Evolutionary conservation across 2,888 invertebrate genomes (phyloP).

Genomic region (Zelleria hepariella): DNA sequence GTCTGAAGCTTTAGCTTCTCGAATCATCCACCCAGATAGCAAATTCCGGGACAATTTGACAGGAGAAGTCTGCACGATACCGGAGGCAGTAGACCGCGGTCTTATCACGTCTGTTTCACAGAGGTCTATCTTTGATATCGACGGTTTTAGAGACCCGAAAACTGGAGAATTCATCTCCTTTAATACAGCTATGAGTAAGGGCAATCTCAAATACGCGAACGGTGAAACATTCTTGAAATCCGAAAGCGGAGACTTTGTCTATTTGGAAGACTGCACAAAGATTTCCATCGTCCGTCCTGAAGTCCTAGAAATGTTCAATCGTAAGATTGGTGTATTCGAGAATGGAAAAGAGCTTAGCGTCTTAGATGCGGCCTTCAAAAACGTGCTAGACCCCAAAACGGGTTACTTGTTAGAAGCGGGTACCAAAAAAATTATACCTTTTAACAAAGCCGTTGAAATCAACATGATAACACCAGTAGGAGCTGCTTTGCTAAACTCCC

Average conservation of each 20-base stretch:
- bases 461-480: conserved; percentile 90
- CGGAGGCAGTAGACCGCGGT: conserved; percentile 91
- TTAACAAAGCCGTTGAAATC: conserved; percentile 88
- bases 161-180: conserved; percentile 87
- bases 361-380: conserved; percentile 89
- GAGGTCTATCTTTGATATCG: conserved; percentile 92
- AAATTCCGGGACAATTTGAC: conserved; percentile 83
- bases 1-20: conserved; percentile 85
- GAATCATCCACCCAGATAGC: conserved; percentile 82
- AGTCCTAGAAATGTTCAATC: conserved; percentile 87
- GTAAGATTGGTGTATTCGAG: conserved; percentile 85
- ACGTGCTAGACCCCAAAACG: conserved; percentile 88
- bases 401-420: conserved; percentile 86
- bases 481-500: conserved; percentile 85
- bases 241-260: conserved; percentile 81
- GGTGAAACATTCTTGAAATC: conserved; percentile 81
- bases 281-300: conserved; percentile 86
- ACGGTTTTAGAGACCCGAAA: conserved; percentile 88
- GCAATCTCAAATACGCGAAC: conserved; percentile 80
- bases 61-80: conserved; percentile 80
- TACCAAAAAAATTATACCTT: conserved; percentile 80
- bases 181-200: conserved; percentile 83
- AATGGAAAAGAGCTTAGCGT: conserved; percentile 83
- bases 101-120: conserved; percentile 89
- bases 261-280: conserved; percentile 84